Conservation (phyloP, 2,888 invertebrate genomes). For the Anodontia alba region DNA sequence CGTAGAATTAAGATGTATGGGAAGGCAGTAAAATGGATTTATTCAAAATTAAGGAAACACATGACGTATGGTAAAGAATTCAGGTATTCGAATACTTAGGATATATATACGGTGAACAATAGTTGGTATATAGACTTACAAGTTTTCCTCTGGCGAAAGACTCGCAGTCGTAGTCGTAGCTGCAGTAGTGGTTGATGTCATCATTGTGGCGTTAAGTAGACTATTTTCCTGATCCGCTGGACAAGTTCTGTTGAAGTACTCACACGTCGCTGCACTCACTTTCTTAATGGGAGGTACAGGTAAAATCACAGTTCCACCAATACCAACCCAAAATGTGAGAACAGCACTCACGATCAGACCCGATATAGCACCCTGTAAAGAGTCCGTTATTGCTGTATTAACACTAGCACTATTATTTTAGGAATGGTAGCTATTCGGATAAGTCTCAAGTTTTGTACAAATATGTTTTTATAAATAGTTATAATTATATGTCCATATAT, state of each 20-base stretch:
- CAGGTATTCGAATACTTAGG: no score
- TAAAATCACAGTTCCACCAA: constrained; percentile 71
- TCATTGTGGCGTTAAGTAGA: background rate
- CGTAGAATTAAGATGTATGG: no score
- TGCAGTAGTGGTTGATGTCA: background rate
- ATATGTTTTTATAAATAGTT: no score
- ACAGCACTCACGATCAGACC: constrained; percentile 68
- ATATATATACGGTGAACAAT: no score
- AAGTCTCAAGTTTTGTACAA: no score
- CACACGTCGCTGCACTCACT: constrained; percentile 60
- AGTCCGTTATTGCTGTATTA: no score
- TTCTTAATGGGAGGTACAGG: constrained; percentile 57
- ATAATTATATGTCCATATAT: no score
- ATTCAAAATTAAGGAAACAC: no score
- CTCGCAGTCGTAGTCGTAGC: background rate
- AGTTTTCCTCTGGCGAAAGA: constrained; percentile 10
- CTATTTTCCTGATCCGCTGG: background rate
- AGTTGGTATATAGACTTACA: constrained; percentile 32
- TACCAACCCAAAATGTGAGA: constrained; percentile 75
- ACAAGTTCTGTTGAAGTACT: constrained; percentile 57
- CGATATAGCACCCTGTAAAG: constrained; percentile 66
- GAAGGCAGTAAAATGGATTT: no score
- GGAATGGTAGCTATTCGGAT: background rate
- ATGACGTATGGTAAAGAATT: no score
- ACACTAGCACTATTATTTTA: background rate